Evolutionary conservation across 2,113 vertebrate species (phyloP).

Genomic region (Nesoenas mayeri): DNA sequence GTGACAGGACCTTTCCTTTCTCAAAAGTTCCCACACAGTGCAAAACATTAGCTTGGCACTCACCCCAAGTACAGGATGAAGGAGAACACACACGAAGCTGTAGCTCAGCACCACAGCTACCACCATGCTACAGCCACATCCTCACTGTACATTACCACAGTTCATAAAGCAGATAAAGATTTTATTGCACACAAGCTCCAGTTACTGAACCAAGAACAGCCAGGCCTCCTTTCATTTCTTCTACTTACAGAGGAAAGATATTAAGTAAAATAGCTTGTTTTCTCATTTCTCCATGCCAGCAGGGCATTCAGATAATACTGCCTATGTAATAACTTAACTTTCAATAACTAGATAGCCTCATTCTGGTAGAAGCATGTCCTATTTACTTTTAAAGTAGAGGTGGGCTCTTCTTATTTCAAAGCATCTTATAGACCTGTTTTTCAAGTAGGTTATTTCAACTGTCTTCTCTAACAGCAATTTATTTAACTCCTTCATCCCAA

Average conservation of each 20-base stretch:
- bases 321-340: not conserved
- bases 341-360: not conserved
- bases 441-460: not conserved
- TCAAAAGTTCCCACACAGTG: not conserved
- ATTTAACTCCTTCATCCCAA: not conserved
- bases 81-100: not conserved
- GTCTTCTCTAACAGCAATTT: not conserved
- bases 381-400: not conserved
- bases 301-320: not conserved
- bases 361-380: not conserved
- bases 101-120: not conserved
- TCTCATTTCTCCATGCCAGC: not conserved
- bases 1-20: not conserved
- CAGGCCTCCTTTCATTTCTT: not conserved
- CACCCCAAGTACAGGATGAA: rapidly evolving
- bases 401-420: not conserved
- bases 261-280: not conserved
- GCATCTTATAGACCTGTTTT: not conserved
- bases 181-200: not conserved
- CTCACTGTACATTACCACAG: not conserved
- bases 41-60: not conserved
- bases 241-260: not conserved
- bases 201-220: not conserved
- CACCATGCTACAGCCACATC: not conserved
- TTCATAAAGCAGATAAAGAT: not conserved